Conservation (phyloP, 2,888 invertebrate species). For the Auanema freiburgensis region DNA sequence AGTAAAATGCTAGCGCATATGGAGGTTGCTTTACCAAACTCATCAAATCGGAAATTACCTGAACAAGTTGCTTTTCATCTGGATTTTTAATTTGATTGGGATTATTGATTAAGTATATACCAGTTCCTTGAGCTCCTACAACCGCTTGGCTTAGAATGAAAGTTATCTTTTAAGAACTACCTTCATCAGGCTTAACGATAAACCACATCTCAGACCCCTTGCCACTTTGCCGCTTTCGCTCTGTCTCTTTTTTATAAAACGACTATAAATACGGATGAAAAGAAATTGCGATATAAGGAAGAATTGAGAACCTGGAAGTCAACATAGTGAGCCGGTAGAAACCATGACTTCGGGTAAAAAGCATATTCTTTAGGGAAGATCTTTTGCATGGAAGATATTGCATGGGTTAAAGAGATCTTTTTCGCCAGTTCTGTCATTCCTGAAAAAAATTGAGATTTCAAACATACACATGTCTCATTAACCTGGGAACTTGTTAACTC, state of each 20-base stretch:
- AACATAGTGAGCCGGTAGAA: constrained; percentile 66
- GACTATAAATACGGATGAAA: constrained; percentile 9
- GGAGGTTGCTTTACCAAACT: too few species aligned
- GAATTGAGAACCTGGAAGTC: constrained; percentile 42
- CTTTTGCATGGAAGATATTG: constrained; percentile 66
- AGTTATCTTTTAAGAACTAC: too few species aligned
- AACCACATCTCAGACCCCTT: constrained; percentile 59
- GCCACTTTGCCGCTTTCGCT: constrained; percentile 10
- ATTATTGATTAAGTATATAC: constrained; percentile 67
- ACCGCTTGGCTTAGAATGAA: not conserved
- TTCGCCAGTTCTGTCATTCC: constrained; percentile 67
- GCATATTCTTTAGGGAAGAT: constrained; percentile 67
- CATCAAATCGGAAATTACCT: too few species aligned
- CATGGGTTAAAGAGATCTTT: constrained; percentile 67
- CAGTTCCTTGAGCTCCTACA: constrained; percentile 67
- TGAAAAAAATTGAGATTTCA: constrained; percentile 43
- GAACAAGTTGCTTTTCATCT: constrained; percentile 56
- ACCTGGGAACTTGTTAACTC: constrained; percentile 69
- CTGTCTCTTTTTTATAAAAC: constrained; percentile 14
- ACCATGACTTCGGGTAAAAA: constrained; percentile 69
- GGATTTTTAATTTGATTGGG: constrained; percentile 65
- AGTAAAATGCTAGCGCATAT: too few species aligned
- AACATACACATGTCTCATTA: too few species aligned
- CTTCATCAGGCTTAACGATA: constrained; percentile 69
- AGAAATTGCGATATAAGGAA: not conserved